A percentile compares a stretch with the other conserved stretches of the same genome.
These are phyloP conservation scores for Sigmodon hispidus DNA, from an alignment of 2,113 vertebrate species.

Conservation along the genomic window DNA sequence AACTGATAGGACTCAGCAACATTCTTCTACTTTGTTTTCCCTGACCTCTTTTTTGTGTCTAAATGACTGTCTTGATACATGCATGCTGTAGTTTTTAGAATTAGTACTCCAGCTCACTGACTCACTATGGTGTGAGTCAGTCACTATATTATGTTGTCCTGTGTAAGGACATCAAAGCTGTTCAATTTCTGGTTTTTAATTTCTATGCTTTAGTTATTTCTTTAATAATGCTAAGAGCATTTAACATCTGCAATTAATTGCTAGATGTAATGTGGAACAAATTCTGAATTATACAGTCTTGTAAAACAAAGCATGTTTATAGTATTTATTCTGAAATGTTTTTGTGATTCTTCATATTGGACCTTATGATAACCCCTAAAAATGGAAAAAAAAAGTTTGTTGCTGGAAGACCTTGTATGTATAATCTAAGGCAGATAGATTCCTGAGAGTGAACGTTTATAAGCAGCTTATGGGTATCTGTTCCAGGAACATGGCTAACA, in stretches of 20 bases:
- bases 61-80: background rate
- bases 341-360: background rate
- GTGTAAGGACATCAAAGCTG: background rate
- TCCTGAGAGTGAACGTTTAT: background rate
- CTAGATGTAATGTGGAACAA: background rate
- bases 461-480: rapidly evolving
- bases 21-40: background rate
- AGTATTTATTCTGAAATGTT: too few species aligned
- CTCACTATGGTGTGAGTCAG: background rate
- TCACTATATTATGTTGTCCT: too few species aligned
- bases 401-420: background rate
- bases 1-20: too few species aligned
- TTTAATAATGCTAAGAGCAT: background rate
- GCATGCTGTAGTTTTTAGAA: rapidly evolving
- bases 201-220: background rate
- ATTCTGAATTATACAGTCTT: background rate
- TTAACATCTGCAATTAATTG: background rate
- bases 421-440: background rate
- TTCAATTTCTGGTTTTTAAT: background rate
- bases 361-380: background rate
- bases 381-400: background rate
- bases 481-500: too few species aligned
- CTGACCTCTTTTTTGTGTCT: background rate
- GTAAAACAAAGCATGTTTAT: rapidly evolving
- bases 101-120: background rate